These are phyloP conservation scores for Araneus ventricosus DNA, from an alignment of 1,140 invertebrate species.

Conservation along the genomic window DNA sequence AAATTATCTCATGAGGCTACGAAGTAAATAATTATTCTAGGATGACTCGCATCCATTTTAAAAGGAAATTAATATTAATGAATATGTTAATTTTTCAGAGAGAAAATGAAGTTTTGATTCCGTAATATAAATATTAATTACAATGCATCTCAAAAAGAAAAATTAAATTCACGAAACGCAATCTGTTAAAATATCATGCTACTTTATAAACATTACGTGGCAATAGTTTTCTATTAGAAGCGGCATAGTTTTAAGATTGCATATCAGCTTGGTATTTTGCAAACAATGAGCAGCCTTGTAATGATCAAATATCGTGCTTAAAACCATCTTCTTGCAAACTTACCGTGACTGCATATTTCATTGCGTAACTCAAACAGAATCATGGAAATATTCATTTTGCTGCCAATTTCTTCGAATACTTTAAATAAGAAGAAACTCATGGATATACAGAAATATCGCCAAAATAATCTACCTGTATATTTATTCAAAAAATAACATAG, in stretches of 20 bases:
- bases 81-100: not conserved
- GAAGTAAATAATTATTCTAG: not conserved
- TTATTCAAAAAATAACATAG: too few species aligned
- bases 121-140: slow-evolving; percentile 34
- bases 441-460: too few species aligned
- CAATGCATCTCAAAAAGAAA: not conserved
- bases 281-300: not conserved
- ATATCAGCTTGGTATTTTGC: not conserved
- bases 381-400: not conserved
- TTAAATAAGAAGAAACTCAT: not conserved
- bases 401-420: not conserved
- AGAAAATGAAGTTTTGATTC: not conserved
- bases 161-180: slow-evolving; percentile 8
- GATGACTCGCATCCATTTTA: not conserved
- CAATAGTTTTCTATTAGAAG: not conserved
- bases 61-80: slow-evolving; percentile 26
- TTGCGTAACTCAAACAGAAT: not conserved
- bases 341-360: slow-evolving; percentile 20
- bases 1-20: not conserved
- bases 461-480: too few species aligned
- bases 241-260: not conserved
- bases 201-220: not conserved
- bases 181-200: not conserved
- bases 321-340: not conserved
- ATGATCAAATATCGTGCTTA: slow-evolving; percentile 20